Evolutionary conservation across 1,140 invertebrate genomes (phyloP).

Genomic region (Nylanderia fulva): DNA sequence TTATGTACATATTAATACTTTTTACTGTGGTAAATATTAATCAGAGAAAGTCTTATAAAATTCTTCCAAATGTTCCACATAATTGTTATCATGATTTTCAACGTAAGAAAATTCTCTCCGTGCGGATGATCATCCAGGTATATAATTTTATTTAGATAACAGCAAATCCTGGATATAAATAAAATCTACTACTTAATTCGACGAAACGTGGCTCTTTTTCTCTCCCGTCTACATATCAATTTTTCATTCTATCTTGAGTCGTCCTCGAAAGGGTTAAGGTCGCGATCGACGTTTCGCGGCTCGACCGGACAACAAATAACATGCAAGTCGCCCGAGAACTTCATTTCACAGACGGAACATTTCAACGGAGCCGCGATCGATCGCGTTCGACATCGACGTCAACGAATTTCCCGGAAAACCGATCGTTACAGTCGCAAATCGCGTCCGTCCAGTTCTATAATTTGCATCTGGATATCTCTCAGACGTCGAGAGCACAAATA

Average conservation of each 20-base stretch:
- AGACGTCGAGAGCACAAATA: neutral
- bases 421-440: conserved; percentile 18
- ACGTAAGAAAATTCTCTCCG: too few species aligned
- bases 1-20: too few species aligned
- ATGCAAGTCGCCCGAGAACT: neutral
- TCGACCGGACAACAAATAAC: conserved; percentile 11
- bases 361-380: conserved; percentile 25
- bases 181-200: too few species aligned
- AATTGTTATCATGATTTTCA: too few species aligned
- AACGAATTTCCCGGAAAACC: conserved; percentile 21
- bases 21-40: too few species aligned
- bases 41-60: too few species aligned
- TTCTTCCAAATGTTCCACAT: too few species aligned
- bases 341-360: conserved; percentile 20
- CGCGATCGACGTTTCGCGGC: conserved; percentile 13
- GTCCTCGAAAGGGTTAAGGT: conserved; percentile 44
- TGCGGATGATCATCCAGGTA: too few species aligned
- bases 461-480: conserved; percentile 13
- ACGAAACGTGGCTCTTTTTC: too few species aligned
- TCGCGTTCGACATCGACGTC: conserved; percentile 11
- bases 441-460: neutral
- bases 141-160: too few species aligned
- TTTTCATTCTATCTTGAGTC: neutral
- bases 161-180: too few species aligned
- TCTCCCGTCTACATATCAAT: too few species aligned